Conservation (phyloP, 2,797 vertebrate species). For the Cephalopachus bancanus region DNA sequence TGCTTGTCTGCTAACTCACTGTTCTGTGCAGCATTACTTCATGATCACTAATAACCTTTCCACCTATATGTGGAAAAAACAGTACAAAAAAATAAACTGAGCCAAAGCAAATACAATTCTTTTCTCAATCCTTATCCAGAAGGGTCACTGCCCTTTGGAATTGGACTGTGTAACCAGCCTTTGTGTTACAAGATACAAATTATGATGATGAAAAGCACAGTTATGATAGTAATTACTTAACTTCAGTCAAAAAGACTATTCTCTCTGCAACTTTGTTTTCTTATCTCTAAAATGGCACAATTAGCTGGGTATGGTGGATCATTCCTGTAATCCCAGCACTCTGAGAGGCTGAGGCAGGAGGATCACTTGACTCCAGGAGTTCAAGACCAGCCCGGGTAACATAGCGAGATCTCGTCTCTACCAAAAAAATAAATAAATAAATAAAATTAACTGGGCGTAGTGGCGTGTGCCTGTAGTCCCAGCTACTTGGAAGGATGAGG, state of each 20-base stretch:
- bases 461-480: no score
- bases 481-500: no score
- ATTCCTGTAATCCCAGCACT: no score
- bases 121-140: background rate
- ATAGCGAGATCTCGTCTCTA: no score
- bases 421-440: no score
- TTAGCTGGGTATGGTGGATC: no score
- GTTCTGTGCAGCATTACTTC: background rate
- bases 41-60: constrained; percentile 22
- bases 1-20: background rate
- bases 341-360: no score
- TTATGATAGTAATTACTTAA: background rate
- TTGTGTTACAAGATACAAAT: background rate
- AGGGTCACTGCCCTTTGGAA: background rate
- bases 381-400: no score
- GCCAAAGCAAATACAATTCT: constrained; percentile 27
- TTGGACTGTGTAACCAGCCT: background rate
- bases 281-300: background rate
- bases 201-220: background rate
- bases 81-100: constrained; percentile 20
- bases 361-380: no score
- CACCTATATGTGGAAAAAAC: constrained; percentile 28
- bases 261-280: background rate
- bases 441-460: no score
- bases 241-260: background rate